phyloP scores from a whole-genome alignment of 2,113 vertebrate genomes.

The Polypterus senegalus region DNA sequence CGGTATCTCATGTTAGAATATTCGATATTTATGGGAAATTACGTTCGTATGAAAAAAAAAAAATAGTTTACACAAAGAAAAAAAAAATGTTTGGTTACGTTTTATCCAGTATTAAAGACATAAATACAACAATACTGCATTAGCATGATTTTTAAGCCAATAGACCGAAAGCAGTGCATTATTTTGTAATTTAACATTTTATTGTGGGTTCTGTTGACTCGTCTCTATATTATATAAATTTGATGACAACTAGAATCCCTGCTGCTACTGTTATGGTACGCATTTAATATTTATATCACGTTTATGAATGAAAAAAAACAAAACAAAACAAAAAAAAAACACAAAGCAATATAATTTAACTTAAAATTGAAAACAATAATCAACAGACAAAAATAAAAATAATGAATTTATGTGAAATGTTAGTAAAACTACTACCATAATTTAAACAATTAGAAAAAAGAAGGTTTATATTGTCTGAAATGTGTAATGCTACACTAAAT shows the following conservation, averaged over 20 bases:
- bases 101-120: conserved; percentile 99
- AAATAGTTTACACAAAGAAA: conserved; percentile 78
- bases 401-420: conserved; percentile 10
- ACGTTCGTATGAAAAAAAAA: conserved; percentile 88
- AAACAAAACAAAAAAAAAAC: conserved; percentile 56
- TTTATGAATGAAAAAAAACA: conserved; percentile 58
- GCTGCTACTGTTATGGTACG: conserved; percentile 53
- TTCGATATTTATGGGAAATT: conserved; percentile 99
- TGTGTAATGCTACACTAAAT: too few relatives aligned
- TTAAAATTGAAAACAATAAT: conserved; percentile 56
- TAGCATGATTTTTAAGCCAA: conserved; percentile 66
- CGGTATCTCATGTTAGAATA: conserved; percentile 96
- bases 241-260: conserved; percentile 61
- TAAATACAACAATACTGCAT: conserved; percentile 75
- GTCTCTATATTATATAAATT: conserved; percentile 49
- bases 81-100: conserved; percentile 98
- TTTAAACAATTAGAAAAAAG: not conserved
- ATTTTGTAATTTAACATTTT: not conserved
- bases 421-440: conserved; percentile 2
- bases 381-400: conserved; percentile 61
- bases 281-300: conserved; percentile 70
- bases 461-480: too few relatives aligned
- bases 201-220: conserved; percentile 20
- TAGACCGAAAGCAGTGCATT: conserved; percentile 16
- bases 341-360: conserved; percentile 58